phyloP scores from a whole-genome alignment of 2,888 invertebrate genomes.

The Gymnosoma rotundatum region DNA sequence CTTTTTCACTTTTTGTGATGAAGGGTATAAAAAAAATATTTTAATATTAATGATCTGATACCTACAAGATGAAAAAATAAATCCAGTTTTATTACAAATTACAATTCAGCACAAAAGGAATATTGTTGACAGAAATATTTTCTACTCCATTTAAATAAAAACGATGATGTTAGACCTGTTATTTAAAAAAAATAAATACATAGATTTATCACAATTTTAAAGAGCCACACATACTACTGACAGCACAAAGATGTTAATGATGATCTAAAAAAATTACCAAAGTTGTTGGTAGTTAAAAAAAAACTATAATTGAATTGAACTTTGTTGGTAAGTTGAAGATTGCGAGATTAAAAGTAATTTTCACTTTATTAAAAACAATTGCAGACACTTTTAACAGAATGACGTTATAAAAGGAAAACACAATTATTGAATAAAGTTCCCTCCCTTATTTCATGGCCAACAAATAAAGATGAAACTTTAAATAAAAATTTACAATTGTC shows the following conservation, averaged over 20 bases:
- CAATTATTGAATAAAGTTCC: constrained; percentile 49
- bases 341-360: constrained; percentile 62
- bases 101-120: constrained; percentile 42
- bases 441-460: constrained; percentile 49
- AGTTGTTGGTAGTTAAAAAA: constrained; percentile 24
- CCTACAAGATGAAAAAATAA: constrained; percentile 26
- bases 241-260: constrained; percentile 12
- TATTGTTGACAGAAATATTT: constrained; percentile 59
- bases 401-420: constrained; percentile 46
- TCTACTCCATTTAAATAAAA: constrained; percentile 56
- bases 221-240: not conserved
- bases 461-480: constrained; percentile 13
- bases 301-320: constrained; percentile 51
- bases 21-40: not conserved
- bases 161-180: constrained; percentile 54
- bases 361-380: constrained; percentile 67
- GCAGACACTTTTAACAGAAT: constrained; percentile 54
- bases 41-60: constrained; percentile 24
- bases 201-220: constrained; percentile 62
- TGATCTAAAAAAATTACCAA: constrained; percentile 26
- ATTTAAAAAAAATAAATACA: constrained; percentile 42
- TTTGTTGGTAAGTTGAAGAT: constrained; percentile 28
- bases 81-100: constrained; percentile 37
- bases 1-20: no score
- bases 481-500: constrained; percentile 50